Base-by-base conservation (phyloP, 2,888 invertebrate genomes). In the Dolomedes plantarius region DNA sequence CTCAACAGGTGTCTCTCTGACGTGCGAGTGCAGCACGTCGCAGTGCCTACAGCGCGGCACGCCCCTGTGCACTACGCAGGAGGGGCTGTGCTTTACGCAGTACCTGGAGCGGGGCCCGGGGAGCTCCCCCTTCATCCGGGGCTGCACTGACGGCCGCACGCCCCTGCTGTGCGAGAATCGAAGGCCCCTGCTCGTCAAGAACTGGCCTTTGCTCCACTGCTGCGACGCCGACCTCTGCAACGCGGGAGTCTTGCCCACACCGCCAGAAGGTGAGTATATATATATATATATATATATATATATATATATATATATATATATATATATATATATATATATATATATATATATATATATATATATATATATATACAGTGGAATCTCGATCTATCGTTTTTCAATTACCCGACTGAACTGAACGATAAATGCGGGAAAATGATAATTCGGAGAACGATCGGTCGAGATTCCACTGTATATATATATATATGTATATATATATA, bases 91-190 rank as follows among this genome's bases (percentile, higher is more conserved):
- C 86, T 92, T 91, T 90, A 91, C 91, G 6, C 91, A 92, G 89
- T 91, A 90, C 77, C 89, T 91, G 81, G 90, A 91, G 77, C 87
- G 89, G 62, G 75, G 80, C 62, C 89, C 90, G 56, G 89, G 90
- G 16, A 73, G 88, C 19, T 87, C 89, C 32, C 89, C 90, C 0
- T 88, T 91, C 11, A 90, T 90, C 3, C 88, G 91, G 28, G 92
- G 92, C 16, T 92, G 92, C 86, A 91, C 91, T 72, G 90, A 90
- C 31, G 89, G 90, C 36, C 90, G 90, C 31, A 91, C 91, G 9
- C 91, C 92, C 0, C 88, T 92, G 39, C 89, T 92, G 5, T 92
- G 92, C 88, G 91, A 92, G 88, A 92, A 92, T 89, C 89, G 91
- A 62, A 89, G 90, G 16, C 92, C 91, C 23, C 88, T 89, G 0